Evolutionary conservation across 2,797 vertebrate genomes (phyloP), one percentile per base, ranked within the genome.

Genomic region (Poeciliopsis infans): DNA sequence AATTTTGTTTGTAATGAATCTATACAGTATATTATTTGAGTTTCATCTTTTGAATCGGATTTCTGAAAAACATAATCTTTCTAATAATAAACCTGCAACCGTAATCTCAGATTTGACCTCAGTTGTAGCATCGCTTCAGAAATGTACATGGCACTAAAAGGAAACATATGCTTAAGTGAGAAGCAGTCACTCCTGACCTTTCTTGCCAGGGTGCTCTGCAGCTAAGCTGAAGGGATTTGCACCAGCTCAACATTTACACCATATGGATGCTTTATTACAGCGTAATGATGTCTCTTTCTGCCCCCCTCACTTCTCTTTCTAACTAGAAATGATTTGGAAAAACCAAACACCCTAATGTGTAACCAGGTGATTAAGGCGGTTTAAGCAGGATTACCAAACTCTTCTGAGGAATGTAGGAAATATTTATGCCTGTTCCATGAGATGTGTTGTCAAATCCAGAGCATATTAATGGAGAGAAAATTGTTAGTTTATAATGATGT

Each of bases 231-330:
- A 91, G 93, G 95, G 97, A 97, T 97, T 97, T 97, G 94, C 96
- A 95, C 93, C 88, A 96, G 96, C 95, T 96, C 96, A 96, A 96
- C 95, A 95, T 96, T 97, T 96, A 93, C 95, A 96, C 97, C 97
- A 97, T 97, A 97, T 98, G 97, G 96, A 97, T 96, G 95, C 96
- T 96, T 96, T 94, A 95, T 92, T 95, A 94, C 89, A 96, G 94
- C 94, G 95, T 95, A 96, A 96, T 96, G 91, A 96, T 95, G 94
- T 95, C 92, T 96, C 94, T 93, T 81, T 85, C 79, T 77, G 80
- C 83, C 90, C 81, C 77, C 61, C 74, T 89, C 79, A 64, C 85
- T 85, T 81, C 87, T 82, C 82, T 79, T 77, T 89, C 88, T 90
- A 87, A 89, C 95, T 93, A 95, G 95, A 95, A 96, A 96, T 96